A percentile compares a stretch with the other conserved stretches of the same genome.
Conservation (phyloP, 1,140 invertebrate genomes). For the Neodiprion fabricii region DNA sequence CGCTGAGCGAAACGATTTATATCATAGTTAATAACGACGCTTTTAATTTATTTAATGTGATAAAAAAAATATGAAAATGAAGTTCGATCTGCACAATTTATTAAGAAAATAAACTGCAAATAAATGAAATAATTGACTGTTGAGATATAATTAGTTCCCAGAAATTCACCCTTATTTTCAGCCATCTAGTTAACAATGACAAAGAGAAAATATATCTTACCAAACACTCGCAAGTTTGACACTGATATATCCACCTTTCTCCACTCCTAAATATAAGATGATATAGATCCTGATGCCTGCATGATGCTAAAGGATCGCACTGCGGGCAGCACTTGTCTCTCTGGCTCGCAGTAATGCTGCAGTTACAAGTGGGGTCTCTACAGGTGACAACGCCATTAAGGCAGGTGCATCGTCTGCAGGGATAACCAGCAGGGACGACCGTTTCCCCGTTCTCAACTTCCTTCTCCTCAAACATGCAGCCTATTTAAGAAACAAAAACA, state of each 20-base stretch:
- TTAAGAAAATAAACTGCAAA: no score
- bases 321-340: constrained; percentile 78
- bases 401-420: constrained; percentile 69
- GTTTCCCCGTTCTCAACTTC: constrained; percentile 66
- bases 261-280: constrained; percentile 79
- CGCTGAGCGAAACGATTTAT: no score
- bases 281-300: constrained; percentile 79
- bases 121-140: no score
- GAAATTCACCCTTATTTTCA: no score
- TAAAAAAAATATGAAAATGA: no score
- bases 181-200: no score
- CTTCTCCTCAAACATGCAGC: constrained; percentile 68
- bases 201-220: constrained; percentile 57
- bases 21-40: no score
- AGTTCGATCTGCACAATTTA: no score
- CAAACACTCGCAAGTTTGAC: constrained; percentile 89
- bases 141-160: no score
- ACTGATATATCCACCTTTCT: constrained; percentile 87
- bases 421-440: constrained; percentile 60
- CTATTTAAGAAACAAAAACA: constrained; percentile 43
- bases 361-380: constrained; percentile 68
- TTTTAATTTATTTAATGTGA: no score
- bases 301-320: constrained; percentile 74
- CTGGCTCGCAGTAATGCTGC: constrained; percentile 62
- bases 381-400: constrained; percentile 71